Conservation (phyloP, 2,888 invertebrate genomes). For the Lithophane ornitopus region DNA sequence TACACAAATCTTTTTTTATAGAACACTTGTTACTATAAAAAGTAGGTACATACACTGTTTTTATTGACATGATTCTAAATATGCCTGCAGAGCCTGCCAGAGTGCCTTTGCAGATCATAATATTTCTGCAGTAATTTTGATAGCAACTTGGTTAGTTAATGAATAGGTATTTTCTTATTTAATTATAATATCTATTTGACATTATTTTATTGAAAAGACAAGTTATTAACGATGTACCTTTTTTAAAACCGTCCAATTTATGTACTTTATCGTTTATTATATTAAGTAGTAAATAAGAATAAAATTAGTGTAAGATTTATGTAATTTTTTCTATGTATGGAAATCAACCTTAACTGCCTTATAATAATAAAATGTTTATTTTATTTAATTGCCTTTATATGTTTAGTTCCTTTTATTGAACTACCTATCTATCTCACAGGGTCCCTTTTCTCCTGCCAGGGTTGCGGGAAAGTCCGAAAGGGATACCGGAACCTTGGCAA, state of each 20-base stretch:
- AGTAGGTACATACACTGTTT: background rate
- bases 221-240: constrained; percentile 57
- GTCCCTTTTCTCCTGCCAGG: too few relatives aligned
- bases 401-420: background rate
- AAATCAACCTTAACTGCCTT: constrained; percentile 49
- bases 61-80: background rate
- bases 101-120: constrained; percentile 2
- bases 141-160: constrained; percentile 11
- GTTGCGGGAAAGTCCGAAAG: too few relatives aligned
- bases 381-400: constrained; percentile 2
- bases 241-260: constrained; percentile 62
- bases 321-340: constrained; percentile 36
- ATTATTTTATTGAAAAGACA: constrained; percentile 38
- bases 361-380: constrained; percentile 54
- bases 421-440: background rate
- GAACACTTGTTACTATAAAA: background rate
- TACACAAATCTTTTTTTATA: background rate
- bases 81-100: too few relatives aligned
- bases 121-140: constrained; percentile 6
- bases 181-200: constrained; percentile 5
- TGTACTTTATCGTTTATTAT: constrained; percentile 19
- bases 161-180: background rate
- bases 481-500: too few relatives aligned
- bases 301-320: constrained; percentile 37
- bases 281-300: constrained; percentile 42